Base-by-base conservation (phyloP, 2,888 invertebrate genomes). In the Gandaritis pyraliata region DNA sequence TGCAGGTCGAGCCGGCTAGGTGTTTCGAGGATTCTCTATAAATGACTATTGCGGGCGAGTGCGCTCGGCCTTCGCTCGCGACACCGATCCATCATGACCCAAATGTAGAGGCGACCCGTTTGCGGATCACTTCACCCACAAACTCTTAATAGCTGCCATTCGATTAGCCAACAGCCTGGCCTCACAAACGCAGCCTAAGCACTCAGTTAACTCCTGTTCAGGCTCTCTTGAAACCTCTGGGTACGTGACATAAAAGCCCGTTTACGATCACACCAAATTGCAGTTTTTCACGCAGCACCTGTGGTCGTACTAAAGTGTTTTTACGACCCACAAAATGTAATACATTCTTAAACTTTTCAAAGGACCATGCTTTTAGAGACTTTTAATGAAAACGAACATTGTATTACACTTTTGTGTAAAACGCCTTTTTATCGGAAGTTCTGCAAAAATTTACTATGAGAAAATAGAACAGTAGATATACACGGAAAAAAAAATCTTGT, bases 231-330 rank as follows among this genome's bases (percentile, higher is more conserved):
- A 67, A 68, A 70, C 63, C 65, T 64, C 62, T 69, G 69, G 70
- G 74, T 69, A 70, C 66, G 66, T 68, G 69, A 66, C 76, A 77
- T 82, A 81, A 83, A 81, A 75, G 75, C 71, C 71, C 74, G 71
- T 83, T 85, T 82, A 83, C 80, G 85, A 83, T 77, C 81, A 76
- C 72, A 76, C 73, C 72, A 72, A 79, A 78, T 77, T 77, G 80
- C 71, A 80, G 82, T 78, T 80, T 80, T 82, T 81, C 77, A 75
- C 77, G 77, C 77, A 81, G 73, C 90, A 89, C 86, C 90, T 90
- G 88, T 81, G 83, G 81, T 78, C 77, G 80, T 74, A 78, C 80
- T 90, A 84, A 87, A 87, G 83, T 74, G 75, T 79, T 87, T 87
- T 88, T 84, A 76, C 80, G 72, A 78, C 77, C 76, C 75, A 82